Evolutionary conservation across 2,113 vertebrate species (phyloP), one percentile per base, ranked within the genome.

Genomic region (Corythornis madagascariensis): DNA sequence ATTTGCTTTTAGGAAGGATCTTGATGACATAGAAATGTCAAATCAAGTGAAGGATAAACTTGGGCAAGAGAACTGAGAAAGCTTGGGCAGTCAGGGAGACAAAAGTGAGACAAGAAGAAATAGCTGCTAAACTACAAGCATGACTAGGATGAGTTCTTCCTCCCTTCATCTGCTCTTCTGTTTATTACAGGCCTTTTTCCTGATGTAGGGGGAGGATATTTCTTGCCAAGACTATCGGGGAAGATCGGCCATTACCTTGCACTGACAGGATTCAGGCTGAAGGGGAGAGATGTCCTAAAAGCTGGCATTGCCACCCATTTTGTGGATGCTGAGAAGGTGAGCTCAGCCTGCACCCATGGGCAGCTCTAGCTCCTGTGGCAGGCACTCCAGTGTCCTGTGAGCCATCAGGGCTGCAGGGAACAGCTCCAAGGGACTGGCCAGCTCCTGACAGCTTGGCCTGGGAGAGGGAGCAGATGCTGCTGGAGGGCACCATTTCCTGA

Each of bases 201-300:
- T 69, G 99, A 99, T 74, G 99, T 99, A 20, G 99, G 99, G 40
- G 99, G 99, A 45, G 99, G 99, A 53, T 98, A 99, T 95, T 99
- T 99, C 95, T 98, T 99, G 96, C 99, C 99, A 50, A 98, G 98
- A 81, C 98, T 99, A 53, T 89, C 93, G 72, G 99, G 99, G 75
- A 98, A 98, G 96, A 74, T 99, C 78, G 99, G 99, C 24, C 98
- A 98, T 82, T 99, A 97, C 95, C 98, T 99, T 25, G 99, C 93
- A 2, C 96, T 99, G 56, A 99, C 99, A 8, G 99, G 99, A 47
- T 99, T 98, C 91, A 96, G 99, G 75, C 97, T 99, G 56, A 99
- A 97, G 89, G 99, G 99, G 78, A 98, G 98, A 79, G 98, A 99
- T 38, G 98, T 99, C 21, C 98, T 98, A 2, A 97, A 85, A 90